Evolutionary conservation across 2,113 vertebrate genomes (phyloP).

Genomic region (Callipepla californica): DNA sequence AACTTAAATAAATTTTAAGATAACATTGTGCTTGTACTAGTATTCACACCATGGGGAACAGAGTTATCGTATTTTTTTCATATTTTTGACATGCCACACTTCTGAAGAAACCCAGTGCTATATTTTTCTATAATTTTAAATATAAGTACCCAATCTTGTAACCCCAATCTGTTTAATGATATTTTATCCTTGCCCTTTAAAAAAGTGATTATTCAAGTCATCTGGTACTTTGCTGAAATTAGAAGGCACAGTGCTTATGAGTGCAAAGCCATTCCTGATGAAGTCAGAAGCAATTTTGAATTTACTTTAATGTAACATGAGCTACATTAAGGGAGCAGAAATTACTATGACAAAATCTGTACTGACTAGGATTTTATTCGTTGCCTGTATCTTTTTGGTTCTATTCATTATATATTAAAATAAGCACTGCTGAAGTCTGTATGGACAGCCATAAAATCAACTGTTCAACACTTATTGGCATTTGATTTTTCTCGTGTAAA

Average conservation of each 20-base stretch:
- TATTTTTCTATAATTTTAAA: constrained; percentile 4
- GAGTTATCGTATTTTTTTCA: background rate
- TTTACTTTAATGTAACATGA: constrained; percentile 14
- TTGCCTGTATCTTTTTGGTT: background rate
- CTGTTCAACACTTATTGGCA: background rate
- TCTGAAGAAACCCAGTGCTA: background rate
- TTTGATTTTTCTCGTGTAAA: background rate
- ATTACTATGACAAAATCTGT: background rate
- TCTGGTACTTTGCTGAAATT: constrained; percentile 14
- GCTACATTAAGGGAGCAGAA: constrained; percentile 4
- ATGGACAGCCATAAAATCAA: background rate
- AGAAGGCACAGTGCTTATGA: background rate
- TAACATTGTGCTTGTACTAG: background rate
- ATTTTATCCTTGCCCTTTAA: constrained; percentile 26
- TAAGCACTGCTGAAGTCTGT: background rate
- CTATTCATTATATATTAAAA: background rate
- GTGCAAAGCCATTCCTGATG: background rate
- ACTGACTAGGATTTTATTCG: background rate
- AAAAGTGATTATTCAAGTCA: constrained; percentile 4
- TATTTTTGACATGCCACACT: background rate
- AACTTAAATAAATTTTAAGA: background rate
- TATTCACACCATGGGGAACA: background rate
- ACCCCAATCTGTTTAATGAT: background rate
- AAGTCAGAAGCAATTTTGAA: constrained; percentile 18
- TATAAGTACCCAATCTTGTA: background rate